phyloP scores from a whole-genome alignment of 1,140 invertebrate genomes.

The Drosophila kikkawai region DNA sequence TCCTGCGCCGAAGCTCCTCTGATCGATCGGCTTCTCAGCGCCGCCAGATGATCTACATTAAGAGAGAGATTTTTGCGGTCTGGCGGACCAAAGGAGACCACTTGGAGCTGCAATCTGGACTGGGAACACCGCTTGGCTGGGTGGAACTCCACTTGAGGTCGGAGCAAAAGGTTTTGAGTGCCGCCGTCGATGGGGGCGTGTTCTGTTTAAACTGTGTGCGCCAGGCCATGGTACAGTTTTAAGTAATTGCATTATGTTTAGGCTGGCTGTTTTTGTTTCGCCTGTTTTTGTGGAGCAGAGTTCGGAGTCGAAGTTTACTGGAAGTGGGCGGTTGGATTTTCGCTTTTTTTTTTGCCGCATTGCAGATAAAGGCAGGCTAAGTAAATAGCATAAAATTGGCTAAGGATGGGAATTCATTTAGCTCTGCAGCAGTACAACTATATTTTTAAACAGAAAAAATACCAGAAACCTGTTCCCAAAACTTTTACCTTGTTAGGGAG shows the following conservation, averaged over 20 bases:
- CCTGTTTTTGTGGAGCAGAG: slow-evolving; percentile 64
- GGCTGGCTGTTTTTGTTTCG: slow-evolving; percentile 43
- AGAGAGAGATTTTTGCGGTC: slow-evolving; percentile 74
- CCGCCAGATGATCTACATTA: slow-evolving; percentile 82
- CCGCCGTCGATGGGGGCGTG: slow-evolving; percentile 67
- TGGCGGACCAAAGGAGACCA: slow-evolving; percentile 28
- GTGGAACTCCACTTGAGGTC: slow-evolving; percentile 23
- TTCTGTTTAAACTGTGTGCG: slow-evolving; percentile 73
- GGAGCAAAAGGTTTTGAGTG: slow-evolving; percentile 63
- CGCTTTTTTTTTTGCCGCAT: slow-evolving; percentile 33
- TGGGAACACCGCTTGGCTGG: background rate
- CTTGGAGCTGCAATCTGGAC: background rate
- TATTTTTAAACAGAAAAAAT: background rate
- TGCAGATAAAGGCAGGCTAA: slow-evolving; percentile 47
- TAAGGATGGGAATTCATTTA: background rate
- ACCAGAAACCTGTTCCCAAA: background rate
- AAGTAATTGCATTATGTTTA: slow-evolving; percentile 84
- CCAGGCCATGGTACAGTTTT: slow-evolving; percentile 79
- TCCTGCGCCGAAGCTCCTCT: slow-evolving; percentile 11
- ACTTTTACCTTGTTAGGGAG: slow-evolving; percentile 34
- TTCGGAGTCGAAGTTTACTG: slow-evolving; percentile 66
- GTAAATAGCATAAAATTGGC: slow-evolving; percentile 54
- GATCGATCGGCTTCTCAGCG: slow-evolving; percentile 76
- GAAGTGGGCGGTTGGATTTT: slow-evolving; percentile 62
- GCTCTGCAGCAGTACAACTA: background rate